Conservation (phyloP, 2,888 invertebrate genomes). For the Thera obeliscata region DNA sequence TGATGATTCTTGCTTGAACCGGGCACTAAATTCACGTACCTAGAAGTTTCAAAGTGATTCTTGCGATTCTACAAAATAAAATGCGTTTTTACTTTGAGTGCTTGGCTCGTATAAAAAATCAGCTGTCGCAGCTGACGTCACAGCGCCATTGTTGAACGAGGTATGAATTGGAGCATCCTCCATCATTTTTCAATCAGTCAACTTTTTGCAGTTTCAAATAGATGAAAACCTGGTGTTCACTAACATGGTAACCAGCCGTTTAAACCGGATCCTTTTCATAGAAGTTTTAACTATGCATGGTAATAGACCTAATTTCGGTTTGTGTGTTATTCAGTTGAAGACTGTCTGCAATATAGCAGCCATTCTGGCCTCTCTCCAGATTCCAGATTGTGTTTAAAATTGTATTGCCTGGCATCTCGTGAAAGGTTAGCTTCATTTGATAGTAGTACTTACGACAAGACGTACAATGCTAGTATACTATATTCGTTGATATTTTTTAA, state of each 20-base stretch:
- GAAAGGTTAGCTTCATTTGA: constrained; percentile 53
- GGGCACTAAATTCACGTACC: too few relatives aligned
- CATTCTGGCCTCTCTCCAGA: constrained; percentile 75
- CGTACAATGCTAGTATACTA: constrained; percentile 28
- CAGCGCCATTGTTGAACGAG: constrained; percentile 30
- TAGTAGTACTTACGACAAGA: constrained; percentile 44
- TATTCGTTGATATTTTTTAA: constrained; percentile 28
- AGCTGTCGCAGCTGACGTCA: not conserved
- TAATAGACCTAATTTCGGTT: not conserved
- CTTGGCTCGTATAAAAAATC: too few relatives aligned
- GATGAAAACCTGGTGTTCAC: constrained; percentile 12
- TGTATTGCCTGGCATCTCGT: constrained; percentile 61
- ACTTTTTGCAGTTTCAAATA: constrained; percentile 16
- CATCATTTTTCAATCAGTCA: constrained; percentile 21
- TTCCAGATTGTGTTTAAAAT: constrained; percentile 74
- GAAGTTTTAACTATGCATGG: not conserved
- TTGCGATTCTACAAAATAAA: too few relatives aligned
- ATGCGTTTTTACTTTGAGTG: too few relatives aligned
- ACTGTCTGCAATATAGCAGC: constrained; percentile 66
- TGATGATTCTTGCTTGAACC: too few relatives aligned
- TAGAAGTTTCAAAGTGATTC: too few relatives aligned
- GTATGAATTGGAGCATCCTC: constrained; percentile 33
- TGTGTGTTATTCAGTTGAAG: constrained; percentile 2
- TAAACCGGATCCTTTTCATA: not conserved
- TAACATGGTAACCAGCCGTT: constrained; percentile 1